Evolutionary conservation across 2,888 invertebrate species (phyloP), one percentile per base, ranked within the genome.

Genomic region (Pyralis farinalis): DNA sequence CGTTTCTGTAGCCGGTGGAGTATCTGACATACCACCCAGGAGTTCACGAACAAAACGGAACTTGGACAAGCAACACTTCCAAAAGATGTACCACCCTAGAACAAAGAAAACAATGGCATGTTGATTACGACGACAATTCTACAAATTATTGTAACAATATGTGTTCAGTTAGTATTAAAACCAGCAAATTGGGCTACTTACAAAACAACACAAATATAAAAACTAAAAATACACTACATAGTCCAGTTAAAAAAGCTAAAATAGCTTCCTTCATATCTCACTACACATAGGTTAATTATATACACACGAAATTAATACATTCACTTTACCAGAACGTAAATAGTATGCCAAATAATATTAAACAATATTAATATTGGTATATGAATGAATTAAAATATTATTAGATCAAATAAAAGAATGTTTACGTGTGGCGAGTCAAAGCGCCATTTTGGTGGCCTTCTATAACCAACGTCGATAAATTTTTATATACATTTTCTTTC

Each of bases 11-110:
- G 92, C 86, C 22, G 91, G 92, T 53, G 94, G 93, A 49, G 91
- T 92, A 80, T 92, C 91, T 54, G 91, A 90, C 80, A 91, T 91
- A 58, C 94, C 94, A 65, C 95, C 96, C 46, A 96, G 77, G 25
- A 97, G 90, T 76, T 97, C 97, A 44, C 96, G 92, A 6, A 97
- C 95, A 69, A 97, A 95, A 55, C 94, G 93, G 79, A 97, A 97
- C 66, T 95, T 93, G 10, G 96, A 96, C 41, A 97, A 85, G 79
- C 97, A 96, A 53, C 96, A 92, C 83, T 95, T 96, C 97, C 97
- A 97, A 53, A 97, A 96, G 46, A 96, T 90, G 78, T 94, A 96
- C 97, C 97, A 97, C 67, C 96, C 97, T 97, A 82, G 1, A 92
- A 92, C 71, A 83, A 79, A 74, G 69, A 63, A 70, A 61, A 63